These are phyloP conservation scores for Columba janthina DNA, from an alignment of 2,113 vertebrate species.

Conservation along the genomic window DNA sequence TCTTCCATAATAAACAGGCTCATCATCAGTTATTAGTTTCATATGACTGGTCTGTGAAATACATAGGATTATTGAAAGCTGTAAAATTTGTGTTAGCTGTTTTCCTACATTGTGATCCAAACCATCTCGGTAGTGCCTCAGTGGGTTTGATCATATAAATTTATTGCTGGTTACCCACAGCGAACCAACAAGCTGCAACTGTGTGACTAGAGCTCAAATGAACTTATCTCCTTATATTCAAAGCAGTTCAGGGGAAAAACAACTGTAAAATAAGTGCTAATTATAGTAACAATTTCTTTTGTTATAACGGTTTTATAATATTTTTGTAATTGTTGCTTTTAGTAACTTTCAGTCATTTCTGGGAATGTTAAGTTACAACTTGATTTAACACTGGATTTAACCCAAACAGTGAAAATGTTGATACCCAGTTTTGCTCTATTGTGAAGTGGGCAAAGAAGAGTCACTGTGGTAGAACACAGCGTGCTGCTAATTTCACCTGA, in stretches of 20 bases:
- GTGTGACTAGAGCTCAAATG: background rate
- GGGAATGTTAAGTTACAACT: background rate
- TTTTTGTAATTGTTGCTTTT: background rate
- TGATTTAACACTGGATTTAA: background rate
- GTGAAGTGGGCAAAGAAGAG: background rate
- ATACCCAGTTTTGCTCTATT: background rate
- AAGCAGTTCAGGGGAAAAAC: background rate
- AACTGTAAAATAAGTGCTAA: background rate
- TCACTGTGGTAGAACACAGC: background rate
- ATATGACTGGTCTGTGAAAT: background rate
- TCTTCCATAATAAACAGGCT: background rate
- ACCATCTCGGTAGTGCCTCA: background rate
- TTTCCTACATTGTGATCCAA: background rate
- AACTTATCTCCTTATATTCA: background rate
- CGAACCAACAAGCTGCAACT: background rate
- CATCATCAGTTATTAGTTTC: constrained; percentile 25
- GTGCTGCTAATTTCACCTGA: background rate
- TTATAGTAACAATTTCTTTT: background rate
- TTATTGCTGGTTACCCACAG: constrained; percentile 1
- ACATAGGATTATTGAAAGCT: constrained; percentile 15
- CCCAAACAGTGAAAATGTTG: background rate
- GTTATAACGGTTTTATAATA: background rate
- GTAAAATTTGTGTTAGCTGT: constrained; percentile 27
- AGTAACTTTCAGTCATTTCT: background rate
- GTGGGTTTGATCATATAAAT: background rate